Conservation (phyloP, 2,797 vertebrate species). For the Melanotaenia boesemani region DNA sequence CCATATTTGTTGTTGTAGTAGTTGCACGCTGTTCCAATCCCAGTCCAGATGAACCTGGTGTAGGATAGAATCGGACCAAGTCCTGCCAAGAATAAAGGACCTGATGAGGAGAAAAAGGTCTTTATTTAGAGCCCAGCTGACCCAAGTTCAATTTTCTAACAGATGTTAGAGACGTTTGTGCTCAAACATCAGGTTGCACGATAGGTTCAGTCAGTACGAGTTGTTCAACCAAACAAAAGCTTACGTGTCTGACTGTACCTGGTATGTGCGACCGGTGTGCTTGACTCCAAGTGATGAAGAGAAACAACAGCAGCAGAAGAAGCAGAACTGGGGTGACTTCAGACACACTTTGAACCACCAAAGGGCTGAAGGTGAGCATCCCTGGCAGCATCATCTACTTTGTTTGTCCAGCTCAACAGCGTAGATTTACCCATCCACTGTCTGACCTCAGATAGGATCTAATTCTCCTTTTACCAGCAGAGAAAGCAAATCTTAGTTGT, state of each 20-base stretch:
- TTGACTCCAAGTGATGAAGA: slow-evolving; percentile 81
- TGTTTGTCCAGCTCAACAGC: slow-evolving; percentile 8
- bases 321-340: slow-evolving; percentile 78
- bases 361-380: slow-evolving; percentile 67
- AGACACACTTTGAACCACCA: slow-evolving; percentile 55
- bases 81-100: slow-evolving; percentile 90
- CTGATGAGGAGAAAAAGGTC: slow-evolving; percentile 72
- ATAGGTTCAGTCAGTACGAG: background rate
- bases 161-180: background rate
- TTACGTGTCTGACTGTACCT: slow-evolving; percentile 79
- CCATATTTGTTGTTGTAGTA: slow-evolving; percentile 95
- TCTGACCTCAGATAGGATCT: slow-evolving; percentile 1
- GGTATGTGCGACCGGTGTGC: slow-evolving; percentile 82
- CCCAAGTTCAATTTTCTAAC: background rate
- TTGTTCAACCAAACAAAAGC: background rate
- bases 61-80: slow-evolving; percentile 92
- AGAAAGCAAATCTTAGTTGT: slow-evolving; percentile 57
- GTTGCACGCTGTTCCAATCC: slow-evolving; percentile 93
- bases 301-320: slow-evolving; percentile 80
- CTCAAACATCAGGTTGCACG: background rate
- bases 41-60: slow-evolving; percentile 92
- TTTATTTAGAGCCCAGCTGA: background rate
- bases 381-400: slow-evolving; percentile 76
- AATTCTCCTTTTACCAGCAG: slow-evolving; percentile 32
- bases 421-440: background rate